These are phyloP conservation scores for Antechinus flavipes DNA, from an alignment of 2,113 vertebrate genomes.

Conservation along the genomic window DNA sequence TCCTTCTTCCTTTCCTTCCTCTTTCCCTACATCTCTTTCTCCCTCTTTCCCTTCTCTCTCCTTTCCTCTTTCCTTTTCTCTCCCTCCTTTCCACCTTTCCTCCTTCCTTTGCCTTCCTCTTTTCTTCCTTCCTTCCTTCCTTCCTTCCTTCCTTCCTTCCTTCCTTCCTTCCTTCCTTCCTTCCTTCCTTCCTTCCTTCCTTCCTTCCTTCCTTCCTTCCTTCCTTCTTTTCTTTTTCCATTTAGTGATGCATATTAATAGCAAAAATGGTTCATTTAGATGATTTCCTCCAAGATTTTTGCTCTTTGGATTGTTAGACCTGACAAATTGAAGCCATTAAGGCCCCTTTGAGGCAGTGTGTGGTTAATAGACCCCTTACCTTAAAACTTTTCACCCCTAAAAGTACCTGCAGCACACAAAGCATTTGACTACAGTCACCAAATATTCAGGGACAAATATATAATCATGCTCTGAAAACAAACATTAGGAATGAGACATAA, in stretches of 20 bases:
- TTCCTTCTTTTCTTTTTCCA: neutral
- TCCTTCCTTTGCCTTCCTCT: too few relatives aligned
- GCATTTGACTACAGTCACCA: neutral
- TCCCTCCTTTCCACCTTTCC: too few relatives aligned
- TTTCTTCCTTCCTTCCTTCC: too few relatives aligned
- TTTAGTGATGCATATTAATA: neutral
- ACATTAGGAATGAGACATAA: neutral
- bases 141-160: too few relatives aligned
- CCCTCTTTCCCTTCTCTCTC: too few relatives aligned
- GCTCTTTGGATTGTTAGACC: fast-evolving
- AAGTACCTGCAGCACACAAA: neutral
- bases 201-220: too few relatives aligned
- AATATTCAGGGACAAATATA: neutral
- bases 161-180: too few relatives aligned
- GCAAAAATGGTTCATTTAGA: neutral
- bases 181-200: too few relatives aligned
- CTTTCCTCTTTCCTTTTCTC: too few relatives aligned
- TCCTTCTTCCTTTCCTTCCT: too few relatives aligned
- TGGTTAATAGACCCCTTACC: neutral
- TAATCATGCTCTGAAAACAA: neutral
- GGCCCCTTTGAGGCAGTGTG: neutral
- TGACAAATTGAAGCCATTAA: neutral
- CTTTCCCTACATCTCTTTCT: too few relatives aligned
- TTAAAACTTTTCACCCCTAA: neutral
- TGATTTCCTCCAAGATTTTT: neutral